Evolutionary conservation across 2,888 invertebrate genomes (phyloP), one percentile per base, ranked within the genome.

Genomic region (Netelia inedita): DNA sequence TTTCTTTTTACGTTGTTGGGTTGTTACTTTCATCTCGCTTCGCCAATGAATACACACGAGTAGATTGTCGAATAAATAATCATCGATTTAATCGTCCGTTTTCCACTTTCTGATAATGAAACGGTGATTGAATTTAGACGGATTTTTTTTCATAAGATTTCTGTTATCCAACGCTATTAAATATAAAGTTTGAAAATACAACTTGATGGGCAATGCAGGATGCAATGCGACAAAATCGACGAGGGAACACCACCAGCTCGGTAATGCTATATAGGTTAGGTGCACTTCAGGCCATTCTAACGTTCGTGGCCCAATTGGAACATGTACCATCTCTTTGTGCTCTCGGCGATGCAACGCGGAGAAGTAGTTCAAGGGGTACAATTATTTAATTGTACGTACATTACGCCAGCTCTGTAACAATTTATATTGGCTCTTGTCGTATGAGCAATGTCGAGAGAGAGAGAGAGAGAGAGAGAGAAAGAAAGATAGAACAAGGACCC

Each of bases 341-440:
- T 85, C 83, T 79, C 84, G 75, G 73, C 87, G 86, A 83, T 87
- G 87, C 87, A 86, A 82, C 85, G 74, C 63, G 79, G 75, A 86
- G 85, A 88, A 89, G 88, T 89, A 89, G 89, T 88, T 89, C 88
- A 89, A 89, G 88, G 88, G 89, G 88, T 88, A 87, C 88, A 88
- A 88, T 88, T 88, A 89, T 87, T 88, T 89, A 88, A 89, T 89
- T 88, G 85, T 87, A 85, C 86, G 78, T 76, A 79, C 78, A 82
- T 83, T 86, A 87, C 87, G 87, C 80, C 85, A 85, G 85, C 85
- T 87, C 87, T 85, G 87, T 88, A 86, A 84, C 85, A 85, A 87
- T 88, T 88, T 85, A 83, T 85, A 85, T 84, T 81, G 82, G 66
- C 69, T 57, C 59, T 78, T 55, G 61, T 74, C 61, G 72, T 63